These are phyloP conservation scores for Camponotus floridanus DNA, from an alignment of 1,140 invertebrate species.

Conservation along the genomic window DNA sequence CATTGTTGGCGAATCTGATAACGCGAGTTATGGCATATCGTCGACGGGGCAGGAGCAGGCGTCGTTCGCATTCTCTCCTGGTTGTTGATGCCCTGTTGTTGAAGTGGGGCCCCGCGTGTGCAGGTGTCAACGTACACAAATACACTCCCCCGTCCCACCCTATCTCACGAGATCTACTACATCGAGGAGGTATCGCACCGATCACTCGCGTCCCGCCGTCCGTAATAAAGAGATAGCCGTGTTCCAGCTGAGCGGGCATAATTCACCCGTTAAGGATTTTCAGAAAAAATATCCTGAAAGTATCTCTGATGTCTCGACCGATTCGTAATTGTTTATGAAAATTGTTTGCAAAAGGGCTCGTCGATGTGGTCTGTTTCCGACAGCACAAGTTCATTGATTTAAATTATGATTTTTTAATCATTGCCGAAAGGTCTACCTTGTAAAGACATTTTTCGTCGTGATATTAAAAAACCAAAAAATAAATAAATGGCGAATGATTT, in stretches of 20 bases:
- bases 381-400: background rate
- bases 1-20: slow-evolving; percentile 77
- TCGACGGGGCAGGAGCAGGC: slow-evolving; percentile 29
- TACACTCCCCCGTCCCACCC: slow-evolving; percentile 54
- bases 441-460: background rate
- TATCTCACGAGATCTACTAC: slow-evolving; percentile 80
- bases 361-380: background rate
- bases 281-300: background rate
- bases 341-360: background rate
- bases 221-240: slow-evolving; percentile 60
- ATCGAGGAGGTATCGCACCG: slow-evolving; percentile 73
- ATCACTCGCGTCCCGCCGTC: slow-evolving; percentile 58
- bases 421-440: background rate
- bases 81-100: slow-evolving; percentile 73
- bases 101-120: slow-evolving; percentile 73
- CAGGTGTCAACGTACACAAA: slow-evolving; percentile 81
- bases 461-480: background rate
- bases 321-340: background rate
- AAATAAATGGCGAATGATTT: background rate
- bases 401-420: background rate
- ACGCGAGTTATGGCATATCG: slow-evolving; percentile 68
- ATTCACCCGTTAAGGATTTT: slow-evolving; percentile 48
- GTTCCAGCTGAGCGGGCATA: slow-evolving; percentile 40
- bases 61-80: slow-evolving; percentile 71
- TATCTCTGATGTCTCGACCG: background rate